Conservation (phyloP, 2,113 vertebrate species). For the Zosterops japonicus region DNA sequence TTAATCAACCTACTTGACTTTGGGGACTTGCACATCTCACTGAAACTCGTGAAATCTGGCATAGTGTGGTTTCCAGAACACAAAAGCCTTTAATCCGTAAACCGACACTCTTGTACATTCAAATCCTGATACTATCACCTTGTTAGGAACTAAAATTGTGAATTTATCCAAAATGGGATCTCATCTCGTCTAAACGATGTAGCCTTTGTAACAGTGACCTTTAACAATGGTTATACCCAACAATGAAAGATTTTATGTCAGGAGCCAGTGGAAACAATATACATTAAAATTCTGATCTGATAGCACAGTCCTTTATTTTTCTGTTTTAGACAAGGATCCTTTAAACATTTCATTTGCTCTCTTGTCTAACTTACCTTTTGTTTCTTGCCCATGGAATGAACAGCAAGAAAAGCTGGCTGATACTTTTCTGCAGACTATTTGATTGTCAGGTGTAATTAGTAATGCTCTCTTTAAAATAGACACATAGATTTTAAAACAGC, state of each 20-base stretch:
- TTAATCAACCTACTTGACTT: constrained; percentile 69
- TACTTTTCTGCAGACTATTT: neutral
- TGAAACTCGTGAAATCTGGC: constrained; percentile 48
- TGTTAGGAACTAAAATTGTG: constrained; percentile 71
- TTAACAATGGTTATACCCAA: constrained; percentile 58
- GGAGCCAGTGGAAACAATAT: constrained; percentile 14
- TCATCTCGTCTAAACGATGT: constrained; percentile 58
- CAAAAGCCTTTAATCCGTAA: constrained; percentile 67
- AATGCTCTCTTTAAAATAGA: constrained; percentile 45
- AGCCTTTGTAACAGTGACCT: constrained; percentile 66
- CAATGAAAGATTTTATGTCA: constrained; percentile 58
- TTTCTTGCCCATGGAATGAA: constrained; percentile 41
- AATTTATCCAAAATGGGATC: constrained; percentile 74
- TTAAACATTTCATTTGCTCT: constrained; percentile 63
- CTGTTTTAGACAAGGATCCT: constrained; percentile 42
- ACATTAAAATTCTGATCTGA: constrained; percentile 63
- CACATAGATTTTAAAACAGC: neutral
- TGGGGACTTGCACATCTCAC: constrained; percentile 49
- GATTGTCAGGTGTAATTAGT: constrained; percentile 48
- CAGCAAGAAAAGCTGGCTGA: constrained; percentile 13
- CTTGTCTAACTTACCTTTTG: constrained; percentile 51
- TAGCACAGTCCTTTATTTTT: constrained; percentile 55
- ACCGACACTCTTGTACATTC: constrained; percentile 44
- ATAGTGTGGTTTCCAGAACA: constrained; percentile 46
- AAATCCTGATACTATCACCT: constrained; percentile 70